Conservation (phyloP, 2,888 invertebrate genomes). For the Drosophila nr. medialis region DNA sequence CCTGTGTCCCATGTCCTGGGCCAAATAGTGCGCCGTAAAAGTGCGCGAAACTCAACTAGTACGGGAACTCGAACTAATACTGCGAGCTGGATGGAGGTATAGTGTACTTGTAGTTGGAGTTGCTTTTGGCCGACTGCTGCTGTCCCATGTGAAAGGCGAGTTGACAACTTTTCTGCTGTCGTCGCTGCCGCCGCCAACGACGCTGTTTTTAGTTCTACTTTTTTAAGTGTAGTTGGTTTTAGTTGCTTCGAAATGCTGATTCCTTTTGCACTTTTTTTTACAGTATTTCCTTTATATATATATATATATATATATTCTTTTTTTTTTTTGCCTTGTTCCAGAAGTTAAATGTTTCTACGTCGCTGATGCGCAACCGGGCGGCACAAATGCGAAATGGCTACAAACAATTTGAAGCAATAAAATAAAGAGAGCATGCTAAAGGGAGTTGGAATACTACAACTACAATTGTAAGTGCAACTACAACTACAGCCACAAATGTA, state of each 20-base stretch:
- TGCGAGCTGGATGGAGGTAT: constrained; percentile 15
- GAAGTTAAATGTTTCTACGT: constrained; percentile 77
- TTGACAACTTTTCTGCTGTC: constrained; percentile 70
- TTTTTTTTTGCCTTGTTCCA: constrained; percentile 49
- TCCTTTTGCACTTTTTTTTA: constrained; percentile 16
- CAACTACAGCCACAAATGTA: constrained; percentile 21
- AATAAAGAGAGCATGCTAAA: constrained; percentile 73
- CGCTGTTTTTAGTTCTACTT: constrained; percentile 60
- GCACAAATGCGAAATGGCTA: constrained; percentile 80
- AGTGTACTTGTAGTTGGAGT: constrained; percentile 9
- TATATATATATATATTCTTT: not conserved
- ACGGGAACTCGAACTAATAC: constrained; percentile 49
- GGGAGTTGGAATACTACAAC: constrained; percentile 20
- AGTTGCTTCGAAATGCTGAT: constrained; percentile 64
- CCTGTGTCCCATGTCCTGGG: constrained; percentile 29
- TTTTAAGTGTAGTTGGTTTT: constrained; percentile 73
- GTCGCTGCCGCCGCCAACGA: constrained; percentile 46
- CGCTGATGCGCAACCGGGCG: constrained; percentile 77
- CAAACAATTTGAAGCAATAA: constrained; percentile 80
- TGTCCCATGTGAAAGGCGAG: constrained; percentile 57
- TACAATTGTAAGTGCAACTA: constrained; percentile 34
- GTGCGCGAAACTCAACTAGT: constrained; percentile 70
- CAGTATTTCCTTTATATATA: not conserved
- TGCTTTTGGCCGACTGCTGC: constrained; percentile 15
- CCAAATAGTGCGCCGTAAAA: constrained; percentile 52